Evolutionary conservation across 2,888 invertebrate genomes (phyloP).

Genomic region (Calliopum simillimum): DNA sequence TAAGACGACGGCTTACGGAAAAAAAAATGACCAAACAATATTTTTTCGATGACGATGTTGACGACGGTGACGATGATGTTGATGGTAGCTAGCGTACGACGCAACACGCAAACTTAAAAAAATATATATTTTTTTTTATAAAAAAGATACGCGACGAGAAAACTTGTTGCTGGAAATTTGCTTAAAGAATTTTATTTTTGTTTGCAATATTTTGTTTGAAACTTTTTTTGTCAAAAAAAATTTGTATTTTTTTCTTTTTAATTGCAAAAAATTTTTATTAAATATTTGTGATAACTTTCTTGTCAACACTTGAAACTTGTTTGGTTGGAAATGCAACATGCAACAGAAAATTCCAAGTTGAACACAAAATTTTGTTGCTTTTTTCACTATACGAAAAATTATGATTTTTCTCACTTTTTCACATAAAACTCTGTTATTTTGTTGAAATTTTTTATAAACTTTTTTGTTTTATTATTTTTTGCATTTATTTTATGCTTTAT

Average conservation of each 20-base stretch:
- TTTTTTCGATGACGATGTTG: no score
- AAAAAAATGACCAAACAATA: no score
- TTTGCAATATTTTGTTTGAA: not conserved
- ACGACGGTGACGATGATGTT: no score
- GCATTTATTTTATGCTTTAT: not conserved
- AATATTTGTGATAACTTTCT: no score
- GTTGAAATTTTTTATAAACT: not conserved
- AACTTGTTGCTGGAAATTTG: no score
- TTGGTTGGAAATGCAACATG: not conserved
- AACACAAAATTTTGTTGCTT: not conserved
- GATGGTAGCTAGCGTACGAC: no score
- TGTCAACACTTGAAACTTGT: not conserved
- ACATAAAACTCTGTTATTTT: not conserved
- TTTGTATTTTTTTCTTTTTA: not conserved
- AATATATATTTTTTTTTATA: no score
- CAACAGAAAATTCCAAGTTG: not conserved
- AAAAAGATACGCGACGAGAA: no score
- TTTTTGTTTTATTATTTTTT: not conserved
- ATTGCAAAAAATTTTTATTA: not conserved
- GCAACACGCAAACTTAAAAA: no score
- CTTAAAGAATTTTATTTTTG: not conserved
- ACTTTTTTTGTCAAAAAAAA: not conserved
- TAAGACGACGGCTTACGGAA: no score
- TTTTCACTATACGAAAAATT: not conserved
- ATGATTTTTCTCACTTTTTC: no score